Evolutionary conservation across 2,113 vertebrate species (phyloP).

Genomic region (Bos indicus): DNA sequence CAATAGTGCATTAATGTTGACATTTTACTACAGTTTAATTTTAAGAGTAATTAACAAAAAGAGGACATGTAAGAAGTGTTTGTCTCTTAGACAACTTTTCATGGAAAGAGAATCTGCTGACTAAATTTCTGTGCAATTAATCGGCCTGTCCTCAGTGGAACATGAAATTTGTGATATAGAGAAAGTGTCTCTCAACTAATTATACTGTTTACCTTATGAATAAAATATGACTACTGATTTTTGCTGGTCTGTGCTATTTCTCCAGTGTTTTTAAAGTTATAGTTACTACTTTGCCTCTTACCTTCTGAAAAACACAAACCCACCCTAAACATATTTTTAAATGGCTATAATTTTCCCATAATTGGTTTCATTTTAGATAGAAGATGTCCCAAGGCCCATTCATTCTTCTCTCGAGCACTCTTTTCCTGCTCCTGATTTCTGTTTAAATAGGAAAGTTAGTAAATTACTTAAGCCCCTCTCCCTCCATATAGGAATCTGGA

Average conservation of each 20-base stretch:
- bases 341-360: not conserved
- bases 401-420: not conserved
- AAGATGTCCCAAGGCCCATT: not conserved
- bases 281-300: not conserved
- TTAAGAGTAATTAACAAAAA: slow-evolving; percentile 57
- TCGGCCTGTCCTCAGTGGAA: slow-evolving; percentile 47
- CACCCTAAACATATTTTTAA: not conserved
- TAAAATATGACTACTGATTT: slow-evolving; percentile 62
- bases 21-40: slow-evolving; percentile 34
- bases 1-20: slow-evolving; percentile 41
- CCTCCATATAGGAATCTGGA: not conserved
- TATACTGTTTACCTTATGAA: slow-evolving; percentile 61
- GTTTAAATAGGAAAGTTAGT: not conserved
- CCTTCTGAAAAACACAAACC: not conserved
- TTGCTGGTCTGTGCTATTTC: not conserved
- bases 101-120: slow-evolving; percentile 58
- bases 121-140: slow-evolving; percentile 71
- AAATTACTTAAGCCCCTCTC: not conserved
- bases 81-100: slow-evolving; percentile 60
- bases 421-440: not conserved
- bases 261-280: not conserved
- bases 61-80: not conserved
- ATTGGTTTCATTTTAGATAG: not conserved
- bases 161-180: slow-evolving; percentile 45
- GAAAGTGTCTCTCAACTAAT: slow-evolving; percentile 70